Evolutionary conservation across 2,888 invertebrate genomes (phyloP), one percentile per base, ranked within the genome.

Genomic region (Caenorhabditis uteleia): DNA sequence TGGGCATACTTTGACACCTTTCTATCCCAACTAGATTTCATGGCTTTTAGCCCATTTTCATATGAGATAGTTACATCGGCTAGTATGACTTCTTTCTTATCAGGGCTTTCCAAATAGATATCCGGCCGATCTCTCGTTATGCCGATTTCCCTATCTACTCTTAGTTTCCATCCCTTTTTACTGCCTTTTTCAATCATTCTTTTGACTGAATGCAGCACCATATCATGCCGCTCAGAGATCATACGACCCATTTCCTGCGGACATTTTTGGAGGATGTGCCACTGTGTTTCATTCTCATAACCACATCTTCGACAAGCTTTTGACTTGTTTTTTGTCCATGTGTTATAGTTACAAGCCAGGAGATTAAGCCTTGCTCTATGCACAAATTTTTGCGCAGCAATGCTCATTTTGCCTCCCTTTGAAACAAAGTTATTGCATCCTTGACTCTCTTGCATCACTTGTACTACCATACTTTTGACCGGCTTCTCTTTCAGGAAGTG

Each of bases 1-100:
- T 50, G 42, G n/a, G 7, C n/a, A 43, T 51, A 51, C 26, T 51
- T 51, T 8, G 42, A 43, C 2, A 51, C 14, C 27, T 51, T 51
- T 1, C 14, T 20, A 1, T 39, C 3, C 39, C 39, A 39, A 1
- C 40, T 29, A 21, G 14, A 6, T 20, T 29, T 12, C 6, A 49
- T 20, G n/a, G 49, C 26, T 8, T 8, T 20, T 2, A 40, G 6
- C 12, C 49, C 49, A 18, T 49, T 49, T 14, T 49, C 49, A n/a
- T 49, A 49, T 1, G 49, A 18, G 14, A 49, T 21, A 4, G 38
- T 49, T 1, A 49, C 49, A 21, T 49, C 49, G 12, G 49, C 49
- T 21, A 49, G 12, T 1, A 49, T 39, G 1, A 40, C 39, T 10
- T 39, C 27, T 5, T 3, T 7, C 23, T 31, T 23, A 8, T 40